phyloP scores from a whole-genome alignment of 2,888 invertebrate species.

The Caenorhabditis afra region DNA sequence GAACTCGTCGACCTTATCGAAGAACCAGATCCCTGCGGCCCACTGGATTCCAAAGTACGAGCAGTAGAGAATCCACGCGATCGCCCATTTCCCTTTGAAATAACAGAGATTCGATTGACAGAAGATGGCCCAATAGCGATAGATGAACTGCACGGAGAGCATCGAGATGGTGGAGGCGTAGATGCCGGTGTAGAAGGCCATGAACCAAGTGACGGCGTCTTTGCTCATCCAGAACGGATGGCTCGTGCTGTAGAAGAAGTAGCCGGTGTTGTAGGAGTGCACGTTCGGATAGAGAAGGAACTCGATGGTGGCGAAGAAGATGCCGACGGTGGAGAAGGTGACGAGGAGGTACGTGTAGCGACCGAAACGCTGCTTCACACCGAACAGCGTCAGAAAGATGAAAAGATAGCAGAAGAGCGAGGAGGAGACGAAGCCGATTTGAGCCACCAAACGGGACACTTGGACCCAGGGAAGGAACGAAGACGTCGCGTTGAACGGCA shows the following conservation, averaged over 20 bases:
- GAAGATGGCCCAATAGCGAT: conserved; percentile 5
- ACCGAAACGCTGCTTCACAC: conserved; percentile 12
- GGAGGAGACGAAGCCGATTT: conserved; percentile 29
- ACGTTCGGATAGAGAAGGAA: conserved; percentile 28
- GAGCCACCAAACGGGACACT: not conserved
- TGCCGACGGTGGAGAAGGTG: conserved; percentile 20
- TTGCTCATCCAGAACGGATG: not conserved
- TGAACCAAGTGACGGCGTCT: not conserved
- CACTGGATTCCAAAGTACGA: too few relatives aligned
- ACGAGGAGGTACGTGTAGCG: conserved; percentile 19
- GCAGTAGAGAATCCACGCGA: too few relatives aligned
- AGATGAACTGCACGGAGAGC: conserved; percentile 6
- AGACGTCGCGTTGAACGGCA: too few relatives aligned
- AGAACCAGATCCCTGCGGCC: too few relatives aligned
- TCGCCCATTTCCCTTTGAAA: too few relatives aligned
- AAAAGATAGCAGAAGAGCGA: not conserved
- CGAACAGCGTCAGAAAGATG: conserved; percentile 19
- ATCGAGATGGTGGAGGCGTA: conserved; percentile 20
- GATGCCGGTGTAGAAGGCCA: conserved; percentile 11
- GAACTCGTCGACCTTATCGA: conserved; percentile 13
- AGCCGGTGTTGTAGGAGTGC: conserved; percentile 31
- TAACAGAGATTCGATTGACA: too few relatives aligned
- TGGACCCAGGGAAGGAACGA: too few relatives aligned
- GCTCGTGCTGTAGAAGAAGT: conserved; percentile 17
- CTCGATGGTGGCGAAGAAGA: conserved; percentile 27